Evolutionary conservation across 2,113 vertebrate species (phyloP).

Genomic region (Spilogale gracilis): DNA sequence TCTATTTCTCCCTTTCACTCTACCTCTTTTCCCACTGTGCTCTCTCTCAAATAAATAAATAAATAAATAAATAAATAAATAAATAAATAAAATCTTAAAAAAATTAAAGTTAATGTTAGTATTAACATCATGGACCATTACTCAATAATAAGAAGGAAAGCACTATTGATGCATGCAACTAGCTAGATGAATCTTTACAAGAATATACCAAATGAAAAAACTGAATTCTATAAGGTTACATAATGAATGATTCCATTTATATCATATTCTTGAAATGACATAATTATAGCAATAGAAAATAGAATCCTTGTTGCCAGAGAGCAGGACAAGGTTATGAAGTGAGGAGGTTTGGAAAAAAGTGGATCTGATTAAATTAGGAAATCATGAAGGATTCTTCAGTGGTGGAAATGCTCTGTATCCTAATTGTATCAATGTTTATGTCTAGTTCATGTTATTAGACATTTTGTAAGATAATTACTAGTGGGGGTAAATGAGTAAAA

Average conservation of each 20-base stretch:
- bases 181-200: not conserved
- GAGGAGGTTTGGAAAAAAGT: not conserved
- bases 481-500: not conserved
- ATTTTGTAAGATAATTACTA: not conserved
- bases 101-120: not conserved
- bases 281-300: not conserved
- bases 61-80: too few species aligned
- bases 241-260: not conserved
- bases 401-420: not conserved
- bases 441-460: not conserved
- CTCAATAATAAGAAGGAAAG: not conserved
- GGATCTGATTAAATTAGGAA: not conserved
- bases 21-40: not conserved
- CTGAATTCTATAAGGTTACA: not conserved
- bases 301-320: not conserved
- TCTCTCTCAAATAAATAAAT: not conserved
- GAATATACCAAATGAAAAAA: not conserved
- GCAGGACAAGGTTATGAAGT: fast-evolving
- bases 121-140: not conserved
- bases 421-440: too few species aligned
- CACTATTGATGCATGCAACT: not conserved
- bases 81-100: not conserved
- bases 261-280: not conserved
- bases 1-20: not conserved
- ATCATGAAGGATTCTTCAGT: not conserved